Evolutionary conservation across 2,888 invertebrate genomes (phyloP).

Genomic region (Anthrax anthrax): DNA sequence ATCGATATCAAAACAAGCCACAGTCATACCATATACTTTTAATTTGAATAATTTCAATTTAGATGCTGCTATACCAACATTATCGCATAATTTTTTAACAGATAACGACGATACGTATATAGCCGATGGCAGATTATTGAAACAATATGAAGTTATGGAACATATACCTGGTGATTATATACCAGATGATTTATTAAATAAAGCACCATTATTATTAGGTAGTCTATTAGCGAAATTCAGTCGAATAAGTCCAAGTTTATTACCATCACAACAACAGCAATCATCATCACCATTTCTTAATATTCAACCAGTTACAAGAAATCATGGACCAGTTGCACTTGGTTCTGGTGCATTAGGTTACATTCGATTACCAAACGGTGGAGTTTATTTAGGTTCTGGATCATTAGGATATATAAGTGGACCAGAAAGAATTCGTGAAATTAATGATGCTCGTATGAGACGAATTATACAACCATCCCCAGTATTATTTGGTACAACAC

Average conservation of each 20-base stretch:
- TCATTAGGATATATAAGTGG: conserved; percentile 32
- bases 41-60: neutral
- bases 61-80: too few species aligned
- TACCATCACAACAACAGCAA: neutral
- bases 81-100: conserved; percentile 4
- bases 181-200: conserved; percentile 19
- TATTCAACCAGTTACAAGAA: conserved; percentile 9
- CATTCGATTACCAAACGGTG: conserved; percentile 30
- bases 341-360: conserved; percentile 34
- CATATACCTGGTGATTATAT: conserved; percentile 28
- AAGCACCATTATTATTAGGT: conserved; percentile 18
- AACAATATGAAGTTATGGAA: conserved; percentile 33
- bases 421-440: conserved; percentile 22
- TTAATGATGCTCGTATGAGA: conserved; percentile 25
- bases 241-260: conserved; percentile 4
- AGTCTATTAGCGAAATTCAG: conserved; percentile 18
- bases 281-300: conserved; percentile 6
- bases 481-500: conserved; percentile 20
- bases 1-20: conserved; percentile 1
- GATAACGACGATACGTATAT: conserved; percentile 19
- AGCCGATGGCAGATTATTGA: conserved; percentile 27
- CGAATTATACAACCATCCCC: conserved; percentile 22
- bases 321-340: conserved; percentile 23
- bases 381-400: conserved; percentile 32
- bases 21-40: neutral